A percentile compares a stretch with the other conserved stretches of the same genome.
phyloP scores from a whole-genome alignment of 2,113 vertebrate species.

The Tamias sibiricus region DNA sequence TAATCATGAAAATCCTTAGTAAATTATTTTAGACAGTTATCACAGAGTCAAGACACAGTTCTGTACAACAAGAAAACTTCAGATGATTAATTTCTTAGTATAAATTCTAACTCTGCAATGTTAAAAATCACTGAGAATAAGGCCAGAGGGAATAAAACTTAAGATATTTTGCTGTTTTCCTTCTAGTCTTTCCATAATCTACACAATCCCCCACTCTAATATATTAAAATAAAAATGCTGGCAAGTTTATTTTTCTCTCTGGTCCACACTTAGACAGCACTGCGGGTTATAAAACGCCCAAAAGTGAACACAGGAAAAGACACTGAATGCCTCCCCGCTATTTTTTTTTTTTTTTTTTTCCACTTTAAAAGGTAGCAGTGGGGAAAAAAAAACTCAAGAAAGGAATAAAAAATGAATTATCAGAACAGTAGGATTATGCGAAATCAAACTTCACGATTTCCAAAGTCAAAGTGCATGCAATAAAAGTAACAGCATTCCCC shows the following conservation, averaged over 20 bases:
- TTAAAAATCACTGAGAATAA: slow-evolving; percentile 19
- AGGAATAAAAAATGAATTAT: neutral
- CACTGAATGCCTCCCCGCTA: neutral
- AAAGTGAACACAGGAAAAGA: neutral
- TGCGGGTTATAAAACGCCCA: neutral
- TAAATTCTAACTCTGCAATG: slow-evolving; percentile 28
- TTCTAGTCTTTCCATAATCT: neutral
- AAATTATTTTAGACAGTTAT: neutral
- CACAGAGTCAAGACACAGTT: neutral
- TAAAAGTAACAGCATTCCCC: neutral
- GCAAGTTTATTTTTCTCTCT: neutral
- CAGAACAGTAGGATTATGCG: neutral
- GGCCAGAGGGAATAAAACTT: neutral
- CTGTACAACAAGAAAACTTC: slow-evolving; percentile 20
- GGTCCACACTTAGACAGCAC: neutral
- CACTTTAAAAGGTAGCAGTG: neutral
- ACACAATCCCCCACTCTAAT: neutral
- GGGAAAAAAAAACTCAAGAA: neutral
- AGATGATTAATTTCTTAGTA: neutral
- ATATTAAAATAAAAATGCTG: slow-evolving; percentile 39
- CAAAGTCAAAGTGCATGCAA: neutral
- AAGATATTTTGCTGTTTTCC: neutral
- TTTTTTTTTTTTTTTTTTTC: rapidly evolving
- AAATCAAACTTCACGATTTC: neutral
- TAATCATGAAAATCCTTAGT: slow-evolving; percentile 36